Base-by-base conservation (phyloP, 2,113 vertebrate species). In the Spea multiplicata region DNA sequence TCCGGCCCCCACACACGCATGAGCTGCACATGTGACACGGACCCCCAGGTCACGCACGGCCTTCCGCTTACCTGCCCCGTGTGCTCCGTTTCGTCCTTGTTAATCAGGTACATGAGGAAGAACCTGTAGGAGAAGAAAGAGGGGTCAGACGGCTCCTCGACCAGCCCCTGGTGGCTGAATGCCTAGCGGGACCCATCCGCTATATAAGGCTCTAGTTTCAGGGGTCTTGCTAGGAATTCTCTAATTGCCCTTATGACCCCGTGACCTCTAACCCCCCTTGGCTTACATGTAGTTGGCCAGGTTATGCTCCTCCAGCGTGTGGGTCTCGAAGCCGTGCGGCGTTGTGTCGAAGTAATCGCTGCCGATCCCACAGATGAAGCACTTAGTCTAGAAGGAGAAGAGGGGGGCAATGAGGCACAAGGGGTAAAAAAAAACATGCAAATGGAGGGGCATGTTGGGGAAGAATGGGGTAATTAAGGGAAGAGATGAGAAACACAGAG, bases 41-140 rank as follows among this genome's bases (percentile, higher is more conserved):
- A 30, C 30, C 30, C 30, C 30, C 30, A 30, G 10, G 47, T 13
- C n/a, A 30, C 30, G 30, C 30, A 30, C 30, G 30, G 30, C 30
- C 30, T 30, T 30, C 30, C 10, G 5, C 90, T 84, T 81, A 97
- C 96, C 95, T 97, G 96, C 82, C 96, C 96, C 0, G 96, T 97
- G 89, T 97, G 95, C 73, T 97, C 96, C 0, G 96, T 97, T 86
- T 97, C 95, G 3, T 97, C 96, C 84, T 97, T 97, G 79, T 97
- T 97, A 79, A 97, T 97, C 71, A 97, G 91, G 83, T 97, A 97
- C 96, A 97, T 97, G 82, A 97, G 83, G 91, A 97, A 97, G 88
- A 97, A 97, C 95, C 96, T 97, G 83, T 7, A 70, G 70, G 6
- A 45, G 3, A 9, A 30, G 71, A 53, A 8, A 44, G 16, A 44